These are phyloP conservation scores for Sebastes oblongus DNA, from an alignment of 2,797 vertebrate genomes.

Conservation along the genomic window DNA sequence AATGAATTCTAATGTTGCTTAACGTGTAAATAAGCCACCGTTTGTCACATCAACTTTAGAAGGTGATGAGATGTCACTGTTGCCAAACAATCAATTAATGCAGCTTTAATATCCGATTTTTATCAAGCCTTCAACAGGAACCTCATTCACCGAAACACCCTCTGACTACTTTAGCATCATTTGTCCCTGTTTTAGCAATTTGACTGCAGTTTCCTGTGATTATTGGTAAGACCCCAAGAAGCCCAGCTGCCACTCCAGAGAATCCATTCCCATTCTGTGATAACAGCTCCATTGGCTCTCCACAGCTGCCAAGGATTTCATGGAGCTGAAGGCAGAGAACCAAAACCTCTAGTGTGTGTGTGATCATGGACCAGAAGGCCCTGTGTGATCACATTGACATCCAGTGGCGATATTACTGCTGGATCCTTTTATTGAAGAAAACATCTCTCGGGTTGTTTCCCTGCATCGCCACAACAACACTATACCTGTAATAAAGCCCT, in stretches of 20 bases:
- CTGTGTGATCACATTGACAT: conserved; percentile 19
- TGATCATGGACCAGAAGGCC: conserved; percentile 15
- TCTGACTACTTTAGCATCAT: background rate
- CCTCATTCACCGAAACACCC: background rate
- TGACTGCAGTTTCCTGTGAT: conserved; percentile 40
- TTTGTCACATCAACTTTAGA: background rate
- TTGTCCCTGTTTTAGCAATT: background rate
- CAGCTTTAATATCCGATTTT: background rate
- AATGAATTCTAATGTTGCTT: too few relatives aligned
- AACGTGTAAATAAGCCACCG: background rate
- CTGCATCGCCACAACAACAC: background rate
- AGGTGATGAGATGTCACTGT: background rate
- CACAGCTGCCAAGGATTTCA: conserved; percentile 25
- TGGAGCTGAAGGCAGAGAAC: conserved; percentile 16
- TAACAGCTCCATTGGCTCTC: conserved; percentile 9
- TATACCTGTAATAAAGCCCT: background rate
- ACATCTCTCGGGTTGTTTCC: background rate
- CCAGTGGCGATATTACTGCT: background rate
- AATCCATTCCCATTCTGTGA: conserved; percentile 10
- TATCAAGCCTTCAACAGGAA: background rate
- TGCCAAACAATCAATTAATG: background rate
- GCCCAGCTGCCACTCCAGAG: conserved; percentile 58
- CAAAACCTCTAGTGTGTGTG: conserved; percentile 14
- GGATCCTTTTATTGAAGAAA: background rate
- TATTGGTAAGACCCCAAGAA: conserved; percentile 35